Conservation (phyloP, 2,888 invertebrate genomes). For the Cheilosia scutellata region DNA sequence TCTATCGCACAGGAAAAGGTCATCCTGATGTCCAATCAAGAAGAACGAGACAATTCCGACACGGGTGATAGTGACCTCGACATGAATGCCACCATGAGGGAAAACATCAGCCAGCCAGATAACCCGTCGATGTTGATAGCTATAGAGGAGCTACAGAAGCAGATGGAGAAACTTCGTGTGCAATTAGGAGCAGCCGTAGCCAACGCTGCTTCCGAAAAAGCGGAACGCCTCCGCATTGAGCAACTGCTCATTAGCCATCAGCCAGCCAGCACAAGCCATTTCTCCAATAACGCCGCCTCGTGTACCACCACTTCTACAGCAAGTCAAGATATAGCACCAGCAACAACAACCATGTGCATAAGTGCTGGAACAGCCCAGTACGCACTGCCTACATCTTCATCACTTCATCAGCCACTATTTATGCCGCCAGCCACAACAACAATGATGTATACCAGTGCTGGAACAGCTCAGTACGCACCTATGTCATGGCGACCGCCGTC, state of each 20-base stretch:
- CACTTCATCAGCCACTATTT: neutral
- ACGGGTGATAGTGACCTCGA: too few species aligned
- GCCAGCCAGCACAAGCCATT: neutral
- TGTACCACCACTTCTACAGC: neutral
- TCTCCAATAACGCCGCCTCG: neutral
- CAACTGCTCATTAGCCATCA: neutral
- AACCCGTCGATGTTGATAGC: too few species aligned
- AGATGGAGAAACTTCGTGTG: too few species aligned
- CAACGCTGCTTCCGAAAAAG: neutral
- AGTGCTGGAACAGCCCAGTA: neutral
- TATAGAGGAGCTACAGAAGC: too few species aligned
- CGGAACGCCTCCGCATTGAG: conserved; percentile 4
- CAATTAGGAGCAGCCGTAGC: too few species aligned
- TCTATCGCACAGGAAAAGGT: too few species aligned
- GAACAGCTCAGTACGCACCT: neutral
- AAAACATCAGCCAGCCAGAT: too few species aligned
- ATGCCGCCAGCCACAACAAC: neutral
- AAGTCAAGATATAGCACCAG: neutral
- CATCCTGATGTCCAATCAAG: too few species aligned
- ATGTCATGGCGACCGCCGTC: neutral
- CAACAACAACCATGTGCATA: neutral
- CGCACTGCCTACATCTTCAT: neutral
- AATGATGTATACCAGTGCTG: neutral
- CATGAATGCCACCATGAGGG: too few species aligned
- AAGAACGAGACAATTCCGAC: too few species aligned